phyloP scores from a whole-genome alignment of 1,140 invertebrate genomes.

The Drosophila seguyi region DNA sequence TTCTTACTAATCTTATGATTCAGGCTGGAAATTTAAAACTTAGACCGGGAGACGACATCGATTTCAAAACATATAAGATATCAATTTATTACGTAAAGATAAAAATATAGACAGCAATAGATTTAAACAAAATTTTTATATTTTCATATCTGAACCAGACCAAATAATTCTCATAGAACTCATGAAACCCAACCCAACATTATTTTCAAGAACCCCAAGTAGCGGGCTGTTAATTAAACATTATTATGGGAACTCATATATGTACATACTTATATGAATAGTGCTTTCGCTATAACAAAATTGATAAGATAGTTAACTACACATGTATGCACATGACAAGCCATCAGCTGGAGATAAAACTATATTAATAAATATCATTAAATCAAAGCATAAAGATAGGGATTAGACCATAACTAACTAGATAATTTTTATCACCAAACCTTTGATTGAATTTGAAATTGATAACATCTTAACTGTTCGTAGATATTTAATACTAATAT shows the following conservation, averaged over 20 bases:
- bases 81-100: background rate
- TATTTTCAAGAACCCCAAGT: background rate
- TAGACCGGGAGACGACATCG: background rate
- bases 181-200: slow-evolving; percentile 2
- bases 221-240: slow-evolving; percentile 3
- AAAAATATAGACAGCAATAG: background rate
- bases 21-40: background rate
- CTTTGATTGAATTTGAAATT: too few relatives aligned
- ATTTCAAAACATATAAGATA: background rate
- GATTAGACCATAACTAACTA: slow-evolving; percentile 4
- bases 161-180: too few relatives aligned
- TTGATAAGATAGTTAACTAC: slow-evolving; percentile 10
- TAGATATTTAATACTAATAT: too few relatives aligned
- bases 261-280: background rate
- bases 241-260: background rate
- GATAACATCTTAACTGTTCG: too few relatives aligned
- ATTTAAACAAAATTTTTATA: background rate
- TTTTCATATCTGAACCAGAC: background rate
- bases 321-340: background rate
- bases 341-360: slow-evolving; percentile 3
- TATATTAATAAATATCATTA: slow-evolving; percentile 6
- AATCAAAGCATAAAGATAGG: slow-evolving; percentile 4
- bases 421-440: background rate
- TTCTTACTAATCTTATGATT: background rate
- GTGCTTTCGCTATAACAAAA: background rate